Percentiles rank a stretch among this genome's conserved stretches.
Conservation (phyloP, 2,888 invertebrate genomes). For the Schrankia costaestrigalis region DNA sequence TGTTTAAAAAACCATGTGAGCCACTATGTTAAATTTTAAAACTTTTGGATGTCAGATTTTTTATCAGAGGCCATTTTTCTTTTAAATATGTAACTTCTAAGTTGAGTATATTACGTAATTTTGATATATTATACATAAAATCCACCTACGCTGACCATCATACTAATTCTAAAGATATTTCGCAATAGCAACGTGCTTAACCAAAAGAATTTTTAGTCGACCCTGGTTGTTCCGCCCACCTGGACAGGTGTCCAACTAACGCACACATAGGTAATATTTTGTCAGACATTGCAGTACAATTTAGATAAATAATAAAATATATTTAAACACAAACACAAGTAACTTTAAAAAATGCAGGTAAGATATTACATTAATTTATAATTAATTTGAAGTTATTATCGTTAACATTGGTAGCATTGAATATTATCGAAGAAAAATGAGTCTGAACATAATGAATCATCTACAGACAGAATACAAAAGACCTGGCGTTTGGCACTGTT, state of each 20-base stretch:
- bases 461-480: constrained; percentile 54
- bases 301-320: not conserved
- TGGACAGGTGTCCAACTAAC: constrained; percentile 64
- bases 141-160: constrained; percentile 20
- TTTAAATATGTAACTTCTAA: constrained; percentile 1
- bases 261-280: constrained; percentile 45
- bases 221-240: constrained; percentile 65
- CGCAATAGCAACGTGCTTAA: constrained; percentile 38
- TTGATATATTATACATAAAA: constrained; percentile 2
- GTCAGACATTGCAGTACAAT: constrained; percentile 41
- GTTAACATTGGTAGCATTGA: constrained; percentile 22
- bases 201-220: constrained; percentile 45
- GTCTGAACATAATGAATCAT: constrained; percentile 50
- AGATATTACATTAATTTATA: too few species aligned
- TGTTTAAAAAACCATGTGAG: not conserved
- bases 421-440: constrained; percentile 37
- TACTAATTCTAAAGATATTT: constrained; percentile 37
- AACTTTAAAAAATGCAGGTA: not conserved
- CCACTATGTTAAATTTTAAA: not conserved
- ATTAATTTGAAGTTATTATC: too few species aligned
- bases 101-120: constrained; percentile 8
- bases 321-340: not conserved
- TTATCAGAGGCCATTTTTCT: too few species aligned
- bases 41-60: too few species aligned
- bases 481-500: constrained; percentile 58